phyloP scores from a whole-genome alignment of 1,140 invertebrate genomes.

The Atta cephalotes region DNA sequence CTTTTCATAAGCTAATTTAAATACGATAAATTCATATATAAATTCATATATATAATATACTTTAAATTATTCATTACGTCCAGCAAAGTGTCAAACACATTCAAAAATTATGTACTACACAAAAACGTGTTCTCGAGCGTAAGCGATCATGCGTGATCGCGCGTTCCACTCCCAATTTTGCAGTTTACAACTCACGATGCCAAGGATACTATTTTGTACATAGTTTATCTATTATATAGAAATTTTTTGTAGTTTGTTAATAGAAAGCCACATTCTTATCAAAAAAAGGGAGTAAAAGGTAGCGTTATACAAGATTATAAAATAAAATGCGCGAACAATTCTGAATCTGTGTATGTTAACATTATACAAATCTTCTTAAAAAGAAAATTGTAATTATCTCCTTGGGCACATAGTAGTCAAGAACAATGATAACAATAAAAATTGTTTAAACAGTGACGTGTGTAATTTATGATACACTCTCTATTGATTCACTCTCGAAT shows the following conservation, averaged over 20 bases:
- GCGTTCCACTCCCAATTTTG: constrained; percentile 32
- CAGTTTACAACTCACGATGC: constrained; percentile 46
- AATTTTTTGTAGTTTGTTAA: constrained; percentile 62
- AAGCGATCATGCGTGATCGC: constrained; percentile 27
- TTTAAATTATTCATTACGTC: constrained; percentile 38
- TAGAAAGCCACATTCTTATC: constrained; percentile 55
- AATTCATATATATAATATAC: constrained; percentile 12
- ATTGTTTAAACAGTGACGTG: constrained; percentile 34
- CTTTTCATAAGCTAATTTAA: constrained; percentile 41
- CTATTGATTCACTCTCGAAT: not conserved
- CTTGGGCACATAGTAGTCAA: constrained; percentile 46
- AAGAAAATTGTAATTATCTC: constrained; percentile 49
- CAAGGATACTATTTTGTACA: constrained; percentile 71
- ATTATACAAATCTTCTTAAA: not conserved
- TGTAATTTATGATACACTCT: not conserved
- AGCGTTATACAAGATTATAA: not conserved
- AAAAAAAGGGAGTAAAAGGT: constrained; percentile 23
- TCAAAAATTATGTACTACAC: constrained; percentile 21
- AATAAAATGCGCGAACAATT: constrained; percentile 22
- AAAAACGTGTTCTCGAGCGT: constrained; percentile 40
- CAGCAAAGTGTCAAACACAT: constrained; percentile 37
- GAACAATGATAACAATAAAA: constrained; percentile 46
- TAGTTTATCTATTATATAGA: constrained; percentile 44
- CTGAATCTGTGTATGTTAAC: not conserved
- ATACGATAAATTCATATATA: constrained; percentile 19